Percentiles rank a stretch among this genome's conserved stretches.
These are phyloP conservation scores for Stenoptilia bipunctidactyla DNA, from an alignment of 2,888 invertebrate genomes.

Conservation along the genomic window DNA sequence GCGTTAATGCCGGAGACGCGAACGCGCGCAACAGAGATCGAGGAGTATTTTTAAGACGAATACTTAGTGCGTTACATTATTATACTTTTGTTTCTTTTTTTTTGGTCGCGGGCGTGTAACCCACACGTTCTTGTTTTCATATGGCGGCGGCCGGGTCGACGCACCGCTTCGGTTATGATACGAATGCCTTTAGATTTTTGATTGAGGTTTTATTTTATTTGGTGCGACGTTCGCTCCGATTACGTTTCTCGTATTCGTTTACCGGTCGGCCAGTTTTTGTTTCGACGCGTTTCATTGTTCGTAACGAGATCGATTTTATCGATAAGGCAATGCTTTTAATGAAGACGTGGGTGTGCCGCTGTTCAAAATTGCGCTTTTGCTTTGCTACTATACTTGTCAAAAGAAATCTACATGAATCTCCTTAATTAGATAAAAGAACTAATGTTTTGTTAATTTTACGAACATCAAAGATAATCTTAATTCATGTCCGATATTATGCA, in stretches of 20 bases:
- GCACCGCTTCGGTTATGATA: conserved; percentile 62
- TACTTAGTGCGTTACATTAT: conserved; percentile 69
- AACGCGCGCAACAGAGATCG: conserved; percentile 56
- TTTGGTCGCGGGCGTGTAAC: conserved; percentile 51
- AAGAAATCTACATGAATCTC: conserved; percentile 1
- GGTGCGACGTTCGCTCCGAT: conserved; percentile 55
- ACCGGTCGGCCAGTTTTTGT: conserved; percentile 60
- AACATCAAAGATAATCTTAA: no score
- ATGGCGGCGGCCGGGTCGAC: conserved; percentile 58
- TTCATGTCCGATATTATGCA: no score
- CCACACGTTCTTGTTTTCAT: conserved; percentile 50
- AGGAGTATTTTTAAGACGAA: conserved; percentile 66
- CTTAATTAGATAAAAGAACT: no score
- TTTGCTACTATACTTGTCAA: conserved; percentile 4
- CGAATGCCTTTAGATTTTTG: conserved; percentile 64
- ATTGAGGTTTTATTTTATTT: conserved; percentile 67
- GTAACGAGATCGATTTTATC: conserved; percentile 63
- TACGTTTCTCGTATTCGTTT: conserved; percentile 65
- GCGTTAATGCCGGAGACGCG: conserved; percentile 41
- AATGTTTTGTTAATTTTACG: no score
- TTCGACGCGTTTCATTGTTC: conserved; percentile 63
- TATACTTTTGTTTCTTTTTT: conserved; percentile 62
- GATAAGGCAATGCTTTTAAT: conserved; percentile 57
- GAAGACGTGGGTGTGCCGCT: conserved; percentile 59
- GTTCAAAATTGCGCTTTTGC: conserved; percentile 28